Conservation (phyloP, 2,797 vertebrate species). For the Helicolenus hilgendorfi region DNA sequence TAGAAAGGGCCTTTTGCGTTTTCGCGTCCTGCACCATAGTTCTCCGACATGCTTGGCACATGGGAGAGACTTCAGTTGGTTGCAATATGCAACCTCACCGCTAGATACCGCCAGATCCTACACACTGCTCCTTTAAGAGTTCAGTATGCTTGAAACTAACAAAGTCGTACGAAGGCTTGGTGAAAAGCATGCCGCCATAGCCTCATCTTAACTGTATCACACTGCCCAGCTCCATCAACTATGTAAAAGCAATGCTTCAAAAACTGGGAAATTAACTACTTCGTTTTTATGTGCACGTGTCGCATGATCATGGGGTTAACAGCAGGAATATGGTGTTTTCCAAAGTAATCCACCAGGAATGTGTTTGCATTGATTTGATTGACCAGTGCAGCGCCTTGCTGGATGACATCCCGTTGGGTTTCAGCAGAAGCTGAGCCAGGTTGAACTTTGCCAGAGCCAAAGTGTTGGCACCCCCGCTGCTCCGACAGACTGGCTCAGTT, state of each 20-base stretch:
- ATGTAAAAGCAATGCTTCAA: neutral
- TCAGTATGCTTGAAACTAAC: neutral
- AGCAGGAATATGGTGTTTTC: neutral
- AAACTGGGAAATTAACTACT: neutral
- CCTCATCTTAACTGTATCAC: neutral
- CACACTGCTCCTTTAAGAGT: neutral
- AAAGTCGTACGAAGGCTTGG: neutral
- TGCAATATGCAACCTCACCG: no score
- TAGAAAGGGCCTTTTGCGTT: no score
- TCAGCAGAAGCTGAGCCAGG: neutral
- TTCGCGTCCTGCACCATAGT: no score
- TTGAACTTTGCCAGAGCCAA: neutral
- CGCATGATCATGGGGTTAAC: neutral
- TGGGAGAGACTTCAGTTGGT: no score
- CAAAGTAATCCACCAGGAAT: neutral
- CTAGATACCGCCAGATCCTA: no score
- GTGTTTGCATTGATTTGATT: neutral
- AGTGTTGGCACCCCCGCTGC: neutral
- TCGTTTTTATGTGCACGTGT: neutral
- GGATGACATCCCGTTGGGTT: neutral
- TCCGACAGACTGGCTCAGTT: neutral
- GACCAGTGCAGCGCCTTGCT: neutral
- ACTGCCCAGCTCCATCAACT: neutral
- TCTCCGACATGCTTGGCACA: no score
- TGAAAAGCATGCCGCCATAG: neutral